Percentiles rank a stretch among this genome's conserved stretches.
phyloP scores from a whole-genome alignment of 1,140 invertebrate genomes.

The Geopemphigus sp. region DNA sequence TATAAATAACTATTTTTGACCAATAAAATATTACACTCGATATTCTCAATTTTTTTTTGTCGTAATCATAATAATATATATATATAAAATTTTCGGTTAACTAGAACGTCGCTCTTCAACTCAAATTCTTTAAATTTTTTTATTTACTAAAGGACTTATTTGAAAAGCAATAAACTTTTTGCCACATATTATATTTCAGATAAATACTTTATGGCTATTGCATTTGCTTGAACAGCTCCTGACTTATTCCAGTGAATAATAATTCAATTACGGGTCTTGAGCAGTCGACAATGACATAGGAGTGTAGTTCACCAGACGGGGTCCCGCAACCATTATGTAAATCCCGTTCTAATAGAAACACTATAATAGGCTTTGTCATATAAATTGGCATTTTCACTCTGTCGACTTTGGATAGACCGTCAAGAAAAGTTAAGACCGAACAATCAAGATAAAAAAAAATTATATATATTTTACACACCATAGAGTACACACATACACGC shows the following conservation, averaged over 20 bases:
- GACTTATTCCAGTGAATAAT: constrained; percentile 48
- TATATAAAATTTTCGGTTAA: neutral
- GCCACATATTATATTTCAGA: constrained; percentile 7
- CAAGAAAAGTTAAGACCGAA: constrained; percentile 14
- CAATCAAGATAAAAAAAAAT: constrained; percentile 3
- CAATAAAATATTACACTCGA: neutral
- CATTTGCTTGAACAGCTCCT: constrained; percentile 2
- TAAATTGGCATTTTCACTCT: constrained; percentile 49
- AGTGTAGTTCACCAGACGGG: constrained; percentile 11
- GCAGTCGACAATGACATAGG: constrained; percentile 24
- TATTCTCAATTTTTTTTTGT: neutral
- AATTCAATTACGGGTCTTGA: constrained; percentile 45
- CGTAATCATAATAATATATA: neutral
- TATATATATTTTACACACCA: neutral
- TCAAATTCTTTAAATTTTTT: neutral
- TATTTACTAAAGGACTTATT: neutral
- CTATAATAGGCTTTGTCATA: constrained; percentile 49
- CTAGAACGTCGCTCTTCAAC: neutral
- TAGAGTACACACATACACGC: neutral
- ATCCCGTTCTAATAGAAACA: constrained; percentile 48
- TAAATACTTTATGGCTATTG: constrained; percentile 29
- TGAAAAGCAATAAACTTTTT: neutral
- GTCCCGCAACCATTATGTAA: constrained; percentile 43
- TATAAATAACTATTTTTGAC: too few relatives aligned
- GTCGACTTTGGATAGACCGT: constrained; percentile 9